Evolutionary conservation across 2,113 vertebrate species (phyloP).

Genomic region (Poeciliopsis occidentalis): DNA sequence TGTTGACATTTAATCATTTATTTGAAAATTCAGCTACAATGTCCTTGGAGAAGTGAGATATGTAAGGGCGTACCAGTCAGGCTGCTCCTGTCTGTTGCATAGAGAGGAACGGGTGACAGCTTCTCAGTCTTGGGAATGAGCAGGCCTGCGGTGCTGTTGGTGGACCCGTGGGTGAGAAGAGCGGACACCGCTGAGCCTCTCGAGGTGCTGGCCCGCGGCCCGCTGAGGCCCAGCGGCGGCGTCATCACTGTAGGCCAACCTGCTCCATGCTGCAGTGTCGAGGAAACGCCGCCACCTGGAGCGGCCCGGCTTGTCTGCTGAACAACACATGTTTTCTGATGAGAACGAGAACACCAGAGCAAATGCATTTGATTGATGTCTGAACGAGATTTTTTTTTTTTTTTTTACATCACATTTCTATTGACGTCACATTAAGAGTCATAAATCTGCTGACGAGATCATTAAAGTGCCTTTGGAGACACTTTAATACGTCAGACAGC

Average conservation of each 20-base stretch:
- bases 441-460: too few species aligned
- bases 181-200: slow-evolving; percentile 55
- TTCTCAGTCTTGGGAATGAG: slow-evolving; percentile 88
- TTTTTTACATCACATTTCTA: too few species aligned
- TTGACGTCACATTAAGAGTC: too few species aligned
- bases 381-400: too few species aligned
- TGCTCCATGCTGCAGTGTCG: slow-evolving; percentile 49
- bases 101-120: slow-evolving; percentile 84
- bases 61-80: slow-evolving; percentile 60
- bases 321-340: slow-evolving; percentile 22
- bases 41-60: neutral
- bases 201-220: slow-evolving; percentile 40
- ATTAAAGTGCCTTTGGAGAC: too few species aligned
- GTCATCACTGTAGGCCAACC: slow-evolving; percentile 44
- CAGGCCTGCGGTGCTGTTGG: slow-evolving; percentile 52
- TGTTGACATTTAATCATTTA: too few species aligned
- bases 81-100: slow-evolving; percentile 71
- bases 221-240: slow-evolving; percentile 39
- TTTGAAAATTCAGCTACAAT: too few species aligned
- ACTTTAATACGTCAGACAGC: too few species aligned
- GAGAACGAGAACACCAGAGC: neutral
- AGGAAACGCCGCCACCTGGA: slow-evolving; percentile 26
- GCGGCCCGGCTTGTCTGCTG: slow-evolving; percentile 52
- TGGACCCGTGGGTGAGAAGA: slow-evolving; percentile 60
- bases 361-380: neutral